phyloP scores from a whole-genome alignment of 2,888 invertebrate genomes.

The Morinoia aosen region DNA sequence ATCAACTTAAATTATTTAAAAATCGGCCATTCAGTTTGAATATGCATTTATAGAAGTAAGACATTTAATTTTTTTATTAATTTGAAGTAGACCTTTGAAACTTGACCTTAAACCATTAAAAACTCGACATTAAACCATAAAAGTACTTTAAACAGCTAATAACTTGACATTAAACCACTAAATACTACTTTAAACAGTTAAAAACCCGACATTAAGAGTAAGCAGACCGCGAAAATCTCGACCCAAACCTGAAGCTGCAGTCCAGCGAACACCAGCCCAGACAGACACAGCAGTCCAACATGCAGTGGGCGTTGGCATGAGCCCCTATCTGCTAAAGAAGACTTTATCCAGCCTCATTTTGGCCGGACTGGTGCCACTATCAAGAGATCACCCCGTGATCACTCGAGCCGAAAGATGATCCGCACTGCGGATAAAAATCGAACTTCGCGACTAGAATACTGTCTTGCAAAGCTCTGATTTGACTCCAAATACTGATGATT shows the following conservation, averaged over 20 bases:
- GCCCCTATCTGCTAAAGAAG: background rate
- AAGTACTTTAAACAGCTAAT: too few species aligned
- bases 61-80: too few species aligned
- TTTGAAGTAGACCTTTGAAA: too few species aligned
- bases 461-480: background rate
- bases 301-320: background rate
- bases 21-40: too few species aligned
- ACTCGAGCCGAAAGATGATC: background rate
- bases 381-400: background rate
- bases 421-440: background rate
- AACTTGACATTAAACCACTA: too few species aligned
- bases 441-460: background rate
- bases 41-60: too few species aligned
- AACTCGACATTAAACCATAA: too few species aligned
- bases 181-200: too few species aligned
- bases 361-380: background rate
- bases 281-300: too few species aligned
- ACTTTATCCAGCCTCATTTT: background rate
- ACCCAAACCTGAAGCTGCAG: background rate
- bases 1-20: too few species aligned
- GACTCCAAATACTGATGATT: background rate
- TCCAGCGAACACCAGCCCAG: background rate
- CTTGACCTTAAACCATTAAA: too few species aligned
- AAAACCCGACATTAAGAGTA: background rate
- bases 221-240: background rate